Conservation (phyloP, 2,888 invertebrate species). For the Brenthis daphne region DNA sequence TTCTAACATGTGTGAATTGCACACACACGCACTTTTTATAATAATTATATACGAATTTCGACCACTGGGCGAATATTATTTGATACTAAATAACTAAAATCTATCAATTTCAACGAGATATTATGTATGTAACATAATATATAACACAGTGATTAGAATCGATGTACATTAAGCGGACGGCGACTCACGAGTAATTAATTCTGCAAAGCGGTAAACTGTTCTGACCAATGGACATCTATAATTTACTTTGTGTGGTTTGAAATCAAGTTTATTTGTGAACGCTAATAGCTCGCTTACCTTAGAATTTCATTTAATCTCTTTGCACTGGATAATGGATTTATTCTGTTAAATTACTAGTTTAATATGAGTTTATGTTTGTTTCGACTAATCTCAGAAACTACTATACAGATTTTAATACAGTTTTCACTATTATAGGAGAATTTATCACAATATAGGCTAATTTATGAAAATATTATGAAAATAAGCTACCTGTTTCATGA, state of each 20-base stretch:
- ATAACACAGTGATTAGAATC: slow-evolving; percentile 1
- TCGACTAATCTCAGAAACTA: too few species aligned
- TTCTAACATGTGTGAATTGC: too few species aligned
- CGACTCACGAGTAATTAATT: slow-evolving; percentile 13
- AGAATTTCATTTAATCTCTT: neutral
- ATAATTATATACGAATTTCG: neutral
- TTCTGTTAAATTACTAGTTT: too few species aligned
- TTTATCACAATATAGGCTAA: too few species aligned
- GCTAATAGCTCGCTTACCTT: slow-evolving; percentile 11
- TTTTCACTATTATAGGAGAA: too few species aligned
- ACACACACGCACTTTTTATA: too few species aligned
- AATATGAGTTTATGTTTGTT: too few species aligned
- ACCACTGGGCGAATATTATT: neutral
- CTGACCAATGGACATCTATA: slow-evolving; percentile 21
- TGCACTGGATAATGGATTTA: too few species aligned
- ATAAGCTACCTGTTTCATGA: too few species aligned
- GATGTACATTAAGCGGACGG: slow-evolving; percentile 9
- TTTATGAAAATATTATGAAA: too few species aligned
- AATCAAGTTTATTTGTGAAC: slow-evolving; percentile 10
- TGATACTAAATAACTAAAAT: neutral
- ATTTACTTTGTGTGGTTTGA: slow-evolving; percentile 23
- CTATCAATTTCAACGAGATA: neutral
- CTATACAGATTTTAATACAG: too few species aligned
- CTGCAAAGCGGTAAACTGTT: slow-evolving; percentile 10
- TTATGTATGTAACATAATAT: neutral